Evolutionary conservation across 2,797 vertebrate species (phyloP), one percentile per base, ranked within the genome.

Genomic region (Falco cherrug): DNA sequence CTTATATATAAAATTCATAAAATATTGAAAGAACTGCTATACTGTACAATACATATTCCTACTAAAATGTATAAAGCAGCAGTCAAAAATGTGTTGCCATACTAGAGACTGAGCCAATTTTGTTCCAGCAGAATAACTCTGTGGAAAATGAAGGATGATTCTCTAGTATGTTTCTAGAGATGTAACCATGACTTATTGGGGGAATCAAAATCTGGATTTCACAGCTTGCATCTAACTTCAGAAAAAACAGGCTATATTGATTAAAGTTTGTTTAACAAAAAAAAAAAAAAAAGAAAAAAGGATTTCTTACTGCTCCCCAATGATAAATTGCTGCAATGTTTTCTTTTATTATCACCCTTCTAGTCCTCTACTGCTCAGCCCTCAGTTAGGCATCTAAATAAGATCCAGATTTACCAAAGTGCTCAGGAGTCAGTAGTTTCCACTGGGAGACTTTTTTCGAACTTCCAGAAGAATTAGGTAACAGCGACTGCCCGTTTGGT

Each of bases 371-470:
- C 84, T 56, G 21, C 82, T 96, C 88, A 84, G 65, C 26, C 65
- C 78, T 1, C 12, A 51, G 69, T 95, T 94, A 91, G 84, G 82
- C 75, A 69, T 77, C 93, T 95, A 97, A 97, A 96, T 95, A 92
- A 93, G 93, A 94, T 94, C 96, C 96, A 97, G 96, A 95, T 96
- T 96, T 95, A 61, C 75, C 43, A 15, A 84, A 95, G 94, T 89
- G 96, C 89, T 95, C 41, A 7, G 75, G 89, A 95, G 41, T 81
- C 86, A 73, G 54, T 61, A 71, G 41, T 71, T 87, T 95, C 92
- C 87, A 89, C 56, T 1, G 35, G 89, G 94, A 95, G 65, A 43
- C 39, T 64, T 91, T 93, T 80, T 77, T 51, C 75, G 78, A 90
- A 81, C 93, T 96, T 95, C 43, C 89, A 94, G 85, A 95, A 94